Evolutionary conservation across 2,888 invertebrate genomes (phyloP).

Genomic region (Agrochola macilenta): DNA sequence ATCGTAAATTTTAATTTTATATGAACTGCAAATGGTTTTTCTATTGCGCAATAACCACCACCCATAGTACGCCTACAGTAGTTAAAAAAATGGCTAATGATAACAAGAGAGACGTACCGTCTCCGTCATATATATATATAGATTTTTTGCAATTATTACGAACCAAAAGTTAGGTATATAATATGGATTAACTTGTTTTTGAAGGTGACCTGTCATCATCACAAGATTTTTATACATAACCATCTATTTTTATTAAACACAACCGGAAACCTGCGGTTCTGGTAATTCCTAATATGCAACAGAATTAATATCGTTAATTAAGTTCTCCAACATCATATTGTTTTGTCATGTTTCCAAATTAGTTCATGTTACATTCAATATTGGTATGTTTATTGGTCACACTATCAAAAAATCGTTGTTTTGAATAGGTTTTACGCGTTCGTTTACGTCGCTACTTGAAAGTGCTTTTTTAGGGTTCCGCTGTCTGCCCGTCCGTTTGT

Average conservation of each 20-base stretch:
- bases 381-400: not conserved
- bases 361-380: slow-evolving; percentile 7
- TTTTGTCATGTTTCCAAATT: slow-evolving; percentile 36
- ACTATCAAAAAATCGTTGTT: not conserved
- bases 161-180: too few relatives aligned
- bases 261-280: not conserved
- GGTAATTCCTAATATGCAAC: slow-evolving; percentile 19
- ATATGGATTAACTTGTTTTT: not conserved
- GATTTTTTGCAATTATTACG: too few relatives aligned
- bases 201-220: slow-evolving; percentile 2
- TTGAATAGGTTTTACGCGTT: not conserved
- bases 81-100: too few relatives aligned
- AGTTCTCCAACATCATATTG: slow-evolving; percentile 9
- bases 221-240: not conserved
- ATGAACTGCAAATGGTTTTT: too few relatives aligned
- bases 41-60: too few relatives aligned
- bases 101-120: too few relatives aligned
- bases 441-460: too few relatives aligned
- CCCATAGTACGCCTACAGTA: too few relatives aligned
- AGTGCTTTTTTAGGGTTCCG: too few relatives aligned
- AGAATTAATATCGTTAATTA: slow-evolving; percentile 30
- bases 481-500: too few relatives aligned
- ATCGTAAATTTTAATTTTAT: too few relatives aligned
- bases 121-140: too few relatives aligned
- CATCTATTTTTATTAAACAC: slow-evolving; percentile 13